A percentile compares a stretch with the other conserved stretches of the same genome.
Evolutionary conservation across 2,797 vertebrate genomes (phyloP).

Genomic region (Karalla daura): DNA sequence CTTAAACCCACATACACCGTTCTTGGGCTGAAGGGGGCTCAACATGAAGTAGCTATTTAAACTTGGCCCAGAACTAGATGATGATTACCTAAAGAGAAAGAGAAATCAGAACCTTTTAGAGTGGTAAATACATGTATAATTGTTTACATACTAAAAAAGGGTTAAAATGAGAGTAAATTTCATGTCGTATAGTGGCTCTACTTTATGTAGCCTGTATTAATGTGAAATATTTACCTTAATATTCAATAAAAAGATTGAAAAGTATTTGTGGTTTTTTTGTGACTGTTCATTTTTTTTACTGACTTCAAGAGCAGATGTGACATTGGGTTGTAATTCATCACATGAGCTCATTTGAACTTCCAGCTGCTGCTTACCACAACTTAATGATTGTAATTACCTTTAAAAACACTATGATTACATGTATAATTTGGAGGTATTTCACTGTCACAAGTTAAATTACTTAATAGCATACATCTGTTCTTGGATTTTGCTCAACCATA

Average conservation of each 20-base stretch:
- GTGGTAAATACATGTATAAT: constrained; percentile 98
- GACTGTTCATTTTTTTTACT: background rate
- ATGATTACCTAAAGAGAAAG: constrained; percentile 89
- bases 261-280: constrained; percentile 62
- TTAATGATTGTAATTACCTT: no score
- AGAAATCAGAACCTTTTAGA: constrained; percentile 93
- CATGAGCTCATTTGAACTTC: no score
- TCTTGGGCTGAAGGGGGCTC: constrained; percentile 92
- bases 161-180: constrained; percentile 98
- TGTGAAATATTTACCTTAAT: constrained; percentile 99
- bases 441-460: no score
- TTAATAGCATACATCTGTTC: no score
- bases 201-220: constrained; percentile 99
- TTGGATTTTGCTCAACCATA: no score
- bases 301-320: no score
- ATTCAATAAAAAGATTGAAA: constrained; percentile 98
- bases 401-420: no score
- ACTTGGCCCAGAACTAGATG: constrained; percentile 92
- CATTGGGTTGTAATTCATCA: no score
- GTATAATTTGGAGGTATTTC: no score
- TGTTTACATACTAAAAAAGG: constrained; percentile 99
- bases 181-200: constrained; percentile 99
- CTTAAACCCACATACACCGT: constrained; percentile 90
- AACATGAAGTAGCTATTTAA: constrained; percentile 93
- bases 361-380: no score